Base-by-base conservation (phyloP, 2,113 vertebrate genomes). In the Elephantulus edwardii region DNA sequence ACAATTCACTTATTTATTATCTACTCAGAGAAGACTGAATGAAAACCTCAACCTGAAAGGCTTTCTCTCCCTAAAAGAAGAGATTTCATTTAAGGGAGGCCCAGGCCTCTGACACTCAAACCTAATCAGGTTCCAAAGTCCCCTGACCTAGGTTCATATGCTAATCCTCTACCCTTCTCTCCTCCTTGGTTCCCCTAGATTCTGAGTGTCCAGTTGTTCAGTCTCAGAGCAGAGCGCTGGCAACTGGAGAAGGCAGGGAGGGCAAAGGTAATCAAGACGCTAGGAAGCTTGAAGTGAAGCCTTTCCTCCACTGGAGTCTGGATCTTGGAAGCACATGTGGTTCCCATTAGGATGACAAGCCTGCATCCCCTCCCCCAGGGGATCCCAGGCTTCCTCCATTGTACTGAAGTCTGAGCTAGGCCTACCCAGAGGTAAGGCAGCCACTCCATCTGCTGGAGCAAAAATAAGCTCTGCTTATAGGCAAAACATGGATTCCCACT, bases 381-480 rank as follows among this genome's bases (percentile, higher is more conserved):
- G 48, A 93, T 95, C 96, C 93, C 96, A 78, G 88, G 95, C 89
- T 88, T 96, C 92, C 94, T 96, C 95, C 93, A 94, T 90, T 95
- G 87, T 95, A 75, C 79, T 94, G n/a, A 60, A 90, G 54, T 86
- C 95, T 93, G 76, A 56, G 92, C 56, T 94, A 87, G 94, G 96
- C 95, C 97, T 97, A 97, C 93, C 92, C 87, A 95, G 89, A 84
- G 94, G 86, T 96, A 94, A 97, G 70, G 94, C 96, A 97, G 97
- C 92, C 97, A 96, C 96, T 97, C 97, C 97, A 86, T 97, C 96
- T 96, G 92, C 96, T 97, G 94, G 96, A 97, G 95, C 89, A 96
- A 96, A 94, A 96, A 95, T 86, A 97, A 90, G 56, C 93, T 95
- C 96, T 96, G 95, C 89, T 96, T 94, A 92, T 85, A 92, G 85